Evolutionary conservation across 2,888 invertebrate species (phyloP), one percentile per base, ranked within the genome.

Genomic region (Barypeithes pellucidus): DNA sequence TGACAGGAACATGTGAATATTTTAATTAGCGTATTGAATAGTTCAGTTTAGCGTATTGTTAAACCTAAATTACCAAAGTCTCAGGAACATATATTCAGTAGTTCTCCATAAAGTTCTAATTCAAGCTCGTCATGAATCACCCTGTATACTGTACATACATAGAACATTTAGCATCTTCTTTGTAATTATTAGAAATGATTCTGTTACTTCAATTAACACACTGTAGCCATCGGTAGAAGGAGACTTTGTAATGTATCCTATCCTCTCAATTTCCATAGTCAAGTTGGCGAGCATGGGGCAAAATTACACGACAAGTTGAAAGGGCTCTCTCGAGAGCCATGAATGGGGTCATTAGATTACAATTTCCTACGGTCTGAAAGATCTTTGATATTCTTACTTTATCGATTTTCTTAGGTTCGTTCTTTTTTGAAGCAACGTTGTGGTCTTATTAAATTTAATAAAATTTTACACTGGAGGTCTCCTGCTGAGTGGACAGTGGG

Each of bases 261-360:
- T 63, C 45, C 63, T 45, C 45, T 57, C 63, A 72, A 67, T 72
- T 65, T 72, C 47, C 66, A 60, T 66, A 72, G 39, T 29, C 65
- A 36, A 61, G 47, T 72, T 61, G 72, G 50, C 24, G 41, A 72
- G 41, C 33, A 59, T 72, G n/a, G 52, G 52, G 24, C 36, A 45
- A 72, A 29, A 72, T 72, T 72, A 67, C 54, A 68, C 47, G 45
- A 65, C 66, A 66, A 72, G 60, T 61, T 66, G 60, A 29, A 60
- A 72, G 71, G 24, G 43, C 65, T 41, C 67, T 59, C 72, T 43
- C 29, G 66, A 67, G 72, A 47, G 45, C 52, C 50, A 50, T 61
- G 43, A 66, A 72, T 66, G 61, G 29, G 66, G 66, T 60, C 61
- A 66, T 72, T 60, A 66, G 57, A 66, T 66, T 67, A 59, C 72